Conservation (phyloP, 2,888 invertebrate species). For the Hecatera dysodea region DNA sequence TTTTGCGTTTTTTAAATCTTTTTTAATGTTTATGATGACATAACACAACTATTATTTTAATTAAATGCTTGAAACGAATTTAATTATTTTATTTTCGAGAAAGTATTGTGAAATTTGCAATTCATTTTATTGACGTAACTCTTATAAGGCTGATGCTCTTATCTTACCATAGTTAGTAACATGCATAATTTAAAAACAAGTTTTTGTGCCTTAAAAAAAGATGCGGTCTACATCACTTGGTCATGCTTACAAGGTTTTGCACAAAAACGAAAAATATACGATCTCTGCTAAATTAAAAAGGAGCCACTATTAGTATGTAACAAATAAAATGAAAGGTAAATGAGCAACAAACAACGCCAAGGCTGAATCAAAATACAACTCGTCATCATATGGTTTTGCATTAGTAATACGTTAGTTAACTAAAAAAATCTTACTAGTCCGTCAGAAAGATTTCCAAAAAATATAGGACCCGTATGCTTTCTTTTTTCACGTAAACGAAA, state of each 20-base stretch:
- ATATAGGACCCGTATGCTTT: too few relatives aligned
- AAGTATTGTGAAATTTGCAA: constrained; percentile 9
- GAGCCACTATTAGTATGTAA: not conserved
- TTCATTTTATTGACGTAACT: not conserved
- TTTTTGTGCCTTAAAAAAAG: not conserved
- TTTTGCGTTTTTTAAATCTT: constrained; percentile 61
- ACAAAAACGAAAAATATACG: constrained; percentile 13
- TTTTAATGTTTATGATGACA: not conserved
- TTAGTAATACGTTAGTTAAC: too few relatives aligned
- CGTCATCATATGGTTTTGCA: not conserved
- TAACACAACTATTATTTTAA: not conserved
- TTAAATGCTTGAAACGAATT: not conserved
- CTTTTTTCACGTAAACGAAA: too few relatives aligned
- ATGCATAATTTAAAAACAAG: not conserved
- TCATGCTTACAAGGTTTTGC: constrained; percentile 36
- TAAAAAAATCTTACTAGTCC: too few relatives aligned
- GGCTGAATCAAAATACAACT: not conserved
- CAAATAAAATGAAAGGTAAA: constrained; percentile 13
- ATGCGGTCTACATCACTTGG: constrained; percentile 47
- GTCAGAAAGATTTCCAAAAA: too few relatives aligned
- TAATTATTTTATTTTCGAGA: not conserved
- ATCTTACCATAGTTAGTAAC: not conserved
- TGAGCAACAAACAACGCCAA: not conserved
- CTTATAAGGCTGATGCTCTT: not conserved
- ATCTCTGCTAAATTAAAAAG: not conserved